Percentiles rank a stretch among this genome's conserved stretches.
These are phyloP conservation scores for Tympanuchus pallidicinctus DNA, from an alignment of 2,113 vertebrate species.

Conservation along the genomic window DNA sequence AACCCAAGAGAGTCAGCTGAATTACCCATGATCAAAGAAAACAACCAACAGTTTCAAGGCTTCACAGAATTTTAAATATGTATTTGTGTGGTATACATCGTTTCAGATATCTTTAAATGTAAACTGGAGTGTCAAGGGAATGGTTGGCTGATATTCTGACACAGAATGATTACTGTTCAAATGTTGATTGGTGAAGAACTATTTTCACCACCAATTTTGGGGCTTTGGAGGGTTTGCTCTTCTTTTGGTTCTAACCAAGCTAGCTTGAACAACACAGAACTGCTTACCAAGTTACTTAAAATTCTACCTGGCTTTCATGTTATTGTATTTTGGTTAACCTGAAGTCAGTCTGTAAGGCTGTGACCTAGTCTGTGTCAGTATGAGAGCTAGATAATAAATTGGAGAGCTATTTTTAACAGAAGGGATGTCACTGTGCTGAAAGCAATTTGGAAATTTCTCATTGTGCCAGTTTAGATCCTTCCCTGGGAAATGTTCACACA, in stretches of 20 bases:
- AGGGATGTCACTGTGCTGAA: background rate
- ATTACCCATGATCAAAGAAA: conserved; percentile 33
- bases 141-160: background rate
- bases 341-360: background rate
- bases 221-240: background rate
- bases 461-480: background rate
- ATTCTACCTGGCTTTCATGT: background rate
- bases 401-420: background rate
- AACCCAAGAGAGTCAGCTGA: conserved; percentile 3
- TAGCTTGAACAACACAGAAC: background rate
- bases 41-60: conserved; percentile 29
- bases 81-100: background rate
- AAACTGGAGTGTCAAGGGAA: conserved; percentile 41
- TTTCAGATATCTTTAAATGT: conserved; percentile 47
- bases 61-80: conserved; percentile 34
- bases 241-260: background rate
- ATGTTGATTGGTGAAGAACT: conserved; percentile 16
- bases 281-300: background rate
- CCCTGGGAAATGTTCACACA: background rate
- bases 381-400: background rate
- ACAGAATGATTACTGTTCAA: background rate
- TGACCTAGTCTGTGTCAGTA: background rate
- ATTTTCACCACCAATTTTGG: background rate
- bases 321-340: background rate
- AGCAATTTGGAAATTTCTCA: background rate